Evolutionary conservation across 1,140 invertebrate genomes (phyloP), one percentile per base, ranked within the genome.

Genomic region (Calephelis virginiensis): DNA sequence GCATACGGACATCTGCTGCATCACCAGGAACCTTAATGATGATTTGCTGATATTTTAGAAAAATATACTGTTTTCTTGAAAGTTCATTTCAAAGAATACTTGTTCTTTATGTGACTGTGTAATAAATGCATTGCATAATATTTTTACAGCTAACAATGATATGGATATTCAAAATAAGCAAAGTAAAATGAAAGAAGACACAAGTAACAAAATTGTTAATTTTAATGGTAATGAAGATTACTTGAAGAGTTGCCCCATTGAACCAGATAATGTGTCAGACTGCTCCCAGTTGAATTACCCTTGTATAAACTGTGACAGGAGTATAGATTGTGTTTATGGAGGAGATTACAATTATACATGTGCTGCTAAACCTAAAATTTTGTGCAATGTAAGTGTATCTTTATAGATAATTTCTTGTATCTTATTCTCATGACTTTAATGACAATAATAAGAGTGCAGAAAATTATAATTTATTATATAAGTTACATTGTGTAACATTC

Each of bases 311-410:
- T 94, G 94, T 76, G 78, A 85, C 12, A 91, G 93, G 66, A 92
- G 91, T 69, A 83, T 91, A 53, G 91, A 91, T 7, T 94, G 94
- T 68, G 72, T 85, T 5, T 94, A 94, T 80, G 93, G 94, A 8
- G 84, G 86, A 7, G 77, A 84, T 14, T 75, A 92, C 11, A 92
- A 92, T 59, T 92, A 93, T 13, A 91, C 84, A n/a, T 94, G 94
- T 80, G 78, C 77, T 40, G 89, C 89, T 0, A 86, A 91, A 61
- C 74, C 83, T 46, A 89, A 92, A 78, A 86, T 93, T 8, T 80
- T 89, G 65, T 94, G 94, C 67, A 89, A 83, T 78, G 92, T 93
- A 86, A 88, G 85, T 81, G 13, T 61, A 38, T 59, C 56, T 70
- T 37, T 14, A 12, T 48, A 6, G 5, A 11, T 12, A n/a, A 48